phyloP scores from a whole-genome alignment of 2,113 vertebrate genomes.

The Callochromis pleurospilus region DNA sequence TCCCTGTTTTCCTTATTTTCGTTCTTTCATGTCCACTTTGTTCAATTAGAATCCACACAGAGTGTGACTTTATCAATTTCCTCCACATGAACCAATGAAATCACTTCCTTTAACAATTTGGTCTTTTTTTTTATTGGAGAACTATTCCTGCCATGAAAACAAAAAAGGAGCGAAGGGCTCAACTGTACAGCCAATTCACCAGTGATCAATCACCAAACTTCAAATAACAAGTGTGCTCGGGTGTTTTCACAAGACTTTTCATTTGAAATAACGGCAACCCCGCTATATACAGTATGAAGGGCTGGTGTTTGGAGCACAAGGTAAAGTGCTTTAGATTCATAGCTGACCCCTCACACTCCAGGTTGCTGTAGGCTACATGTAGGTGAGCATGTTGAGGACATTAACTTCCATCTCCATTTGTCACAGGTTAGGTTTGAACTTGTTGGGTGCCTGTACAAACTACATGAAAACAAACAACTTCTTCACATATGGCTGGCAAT shows the following conservation, averaged over 20 bases:
- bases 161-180: not conserved
- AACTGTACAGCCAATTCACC: conserved; percentile 41
- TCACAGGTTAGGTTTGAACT: not conserved
- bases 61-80: conserved; percentile 49
- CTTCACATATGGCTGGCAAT: not conserved
- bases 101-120: conserved; percentile 41
- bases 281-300: not conserved
- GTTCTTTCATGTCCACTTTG: conserved; percentile 52
- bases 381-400: not conserved
- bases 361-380: not conserved
- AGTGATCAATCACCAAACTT: conserved; percentile 64
- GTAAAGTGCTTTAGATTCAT: not conserved
- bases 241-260: conserved; percentile 45
- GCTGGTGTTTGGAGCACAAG: not conserved
- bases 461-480: not conserved
- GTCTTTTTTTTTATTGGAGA: conserved; percentile 24
- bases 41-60: conserved; percentile 49
- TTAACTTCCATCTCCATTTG: not conserved
- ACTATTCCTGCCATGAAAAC: conserved; percentile 5
- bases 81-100: conserved; percentile 41
- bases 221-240: not conserved
- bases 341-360: not conserved
- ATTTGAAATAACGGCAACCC: conserved; percentile 4
- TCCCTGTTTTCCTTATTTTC: conserved; percentile 39
- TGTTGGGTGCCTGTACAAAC: not conserved